Base-by-base conservation (phyloP, 2,888 invertebrate genomes). In the Ellobium chinense region DNA sequence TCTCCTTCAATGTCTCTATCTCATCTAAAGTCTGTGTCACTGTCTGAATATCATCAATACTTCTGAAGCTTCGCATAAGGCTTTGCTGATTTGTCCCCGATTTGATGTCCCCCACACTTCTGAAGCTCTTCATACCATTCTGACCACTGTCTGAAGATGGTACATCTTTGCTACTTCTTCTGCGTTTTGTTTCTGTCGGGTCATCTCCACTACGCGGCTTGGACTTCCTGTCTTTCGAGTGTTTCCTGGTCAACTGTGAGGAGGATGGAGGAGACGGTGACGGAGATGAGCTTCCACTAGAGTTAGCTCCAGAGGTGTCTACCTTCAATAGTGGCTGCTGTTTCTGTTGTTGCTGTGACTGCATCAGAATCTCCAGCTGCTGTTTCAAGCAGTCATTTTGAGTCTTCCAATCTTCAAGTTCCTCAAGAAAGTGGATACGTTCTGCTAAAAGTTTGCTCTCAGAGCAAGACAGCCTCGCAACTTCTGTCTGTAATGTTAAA, bases 401-500 rank as follows among this genome's bases (percentile, higher is more conserved):
- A 62, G 60, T 76, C 78, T 83, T 80, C 58, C 80, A 82, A 21
- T 83, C 83, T 54, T 83, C 78, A 36, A 84, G 63, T 65, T 83
- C 69, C 37, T 81, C 75, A 31, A 74, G 78, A 18, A 85, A 83
- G 12, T 78, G 58, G 7, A 75, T 79, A 54, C 82, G 81, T 65
- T 84, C 80, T 79, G 79, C 80, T 63, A 78, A 79, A 18, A 84
- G 70, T 72, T 86, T 82, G 21, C 74, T 78, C 62, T 82, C 83
- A 39, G 82, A 74, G 29, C 54, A 9, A 46, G 66, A 70, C 68
- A 82, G 63, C n/a, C 62, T 46, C 39, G 68, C 73, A 58, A 81
- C 54, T 62, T 83, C 81, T 24, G 69, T 81, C 83, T 83, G 81
- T 46, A 81, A 81, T 29, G 46, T 66, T 56, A 37, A 58, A 63